These are phyloP conservation scores for Deilephila elpenor DNA, from an alignment of 2,888 invertebrate genomes.

Conservation along the genomic window DNA sequence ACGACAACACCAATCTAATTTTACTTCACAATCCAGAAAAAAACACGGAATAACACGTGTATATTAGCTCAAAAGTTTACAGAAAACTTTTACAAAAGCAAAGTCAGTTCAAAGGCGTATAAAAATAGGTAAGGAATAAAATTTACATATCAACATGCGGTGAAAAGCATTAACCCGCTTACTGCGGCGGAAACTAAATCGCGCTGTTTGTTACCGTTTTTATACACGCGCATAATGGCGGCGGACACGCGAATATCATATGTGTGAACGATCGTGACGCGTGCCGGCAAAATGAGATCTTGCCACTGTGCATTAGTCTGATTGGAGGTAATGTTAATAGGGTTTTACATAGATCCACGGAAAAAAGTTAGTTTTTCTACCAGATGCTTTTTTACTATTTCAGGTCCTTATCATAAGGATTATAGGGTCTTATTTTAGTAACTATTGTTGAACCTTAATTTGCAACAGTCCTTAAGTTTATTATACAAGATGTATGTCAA, in stretches of 20 bases:
- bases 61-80: neutral
- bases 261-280: neutral
- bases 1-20: too few species aligned
- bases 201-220: conserved; percentile 13
- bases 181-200: neutral
- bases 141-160: conserved; percentile 21
- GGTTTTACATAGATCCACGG: neutral
- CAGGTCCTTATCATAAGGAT: too few species aligned
- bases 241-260: conserved; percentile 20
- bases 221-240: conserved; percentile 9
- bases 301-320: neutral
- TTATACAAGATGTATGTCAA: too few species aligned
- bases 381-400: neutral
- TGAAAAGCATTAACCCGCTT: conserved; percentile 14
- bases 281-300: neutral
- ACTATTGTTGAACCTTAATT: too few species aligned
- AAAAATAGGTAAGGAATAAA: conserved; percentile 22
- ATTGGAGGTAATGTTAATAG: neutral
- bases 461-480: too few species aligned
- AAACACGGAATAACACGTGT: neutral
- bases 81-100: conserved; percentile 8
- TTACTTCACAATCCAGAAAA: neutral
- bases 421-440: too few species aligned
- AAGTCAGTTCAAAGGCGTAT: conserved; percentile 12
- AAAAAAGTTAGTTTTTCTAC: neutral